Evolutionary conservation across 2,113 vertebrate species (phyloP), one percentile per base, ranked within the genome.

Genomic region (Lepus timidus): DNA sequence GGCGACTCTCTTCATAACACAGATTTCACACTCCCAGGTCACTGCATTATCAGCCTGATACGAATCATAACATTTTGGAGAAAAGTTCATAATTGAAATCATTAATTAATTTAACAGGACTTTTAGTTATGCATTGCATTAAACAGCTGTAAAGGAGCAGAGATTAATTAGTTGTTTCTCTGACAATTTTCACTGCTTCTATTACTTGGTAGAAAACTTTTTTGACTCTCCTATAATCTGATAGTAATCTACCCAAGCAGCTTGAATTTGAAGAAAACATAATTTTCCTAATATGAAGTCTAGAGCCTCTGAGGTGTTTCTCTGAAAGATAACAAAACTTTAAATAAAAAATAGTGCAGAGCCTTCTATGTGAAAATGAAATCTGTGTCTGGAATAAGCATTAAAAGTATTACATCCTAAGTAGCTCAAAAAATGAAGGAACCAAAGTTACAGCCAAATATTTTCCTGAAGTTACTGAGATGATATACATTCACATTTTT

Each of bases 51-150:
- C 98, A 98, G 98, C 97, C 98, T 98, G 98, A 98, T 99, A 99
- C 67, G 98, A 99, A 99, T 99, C 99, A 99, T 99, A 98, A 99
- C 98, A 98, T 99, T 99, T 99, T 99, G 98, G 98, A 99, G 99
- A 99, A 99, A 99, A 99, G 99, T 99, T 99, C 98, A 98, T 99
- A 99, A 99, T 99, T 99, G 99, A 99, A 99, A 99, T 98, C 99
- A 98, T 99, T 99, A 99, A 99, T 99, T 99, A 98, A 99, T 99
- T 99, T 99, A 99, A 99, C 98, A 98, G 98, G 99, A 99, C 98
- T 99, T 99, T 99, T 99, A 99, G 99, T 99, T 99, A 99, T 99
- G 99, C 99, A 99, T 99, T 98, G 98, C 98, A 98, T 99, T 99
- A 98, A 98, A 98, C 98, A 99, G 98, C 99, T 99, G 98, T 98